phyloP scores from a whole-genome alignment of 2,797 vertebrate genomes.

The Melanotaenia pygmaea region DNA sequence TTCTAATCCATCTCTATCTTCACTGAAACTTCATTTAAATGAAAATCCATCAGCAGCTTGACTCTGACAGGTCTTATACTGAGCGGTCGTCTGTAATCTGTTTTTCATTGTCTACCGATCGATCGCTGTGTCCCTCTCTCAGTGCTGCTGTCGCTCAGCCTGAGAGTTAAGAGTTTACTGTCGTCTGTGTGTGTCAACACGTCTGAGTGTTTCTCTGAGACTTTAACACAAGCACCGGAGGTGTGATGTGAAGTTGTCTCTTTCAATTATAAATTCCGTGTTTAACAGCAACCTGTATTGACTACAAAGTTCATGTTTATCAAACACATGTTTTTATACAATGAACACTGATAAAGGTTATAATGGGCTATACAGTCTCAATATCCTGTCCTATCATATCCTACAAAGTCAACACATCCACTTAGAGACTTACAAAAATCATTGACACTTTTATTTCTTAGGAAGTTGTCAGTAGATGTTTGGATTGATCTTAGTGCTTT shows the following conservation, averaged over 20 bases:
- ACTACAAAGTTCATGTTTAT: background rate
- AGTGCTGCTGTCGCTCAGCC: background rate
- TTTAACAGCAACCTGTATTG: background rate
- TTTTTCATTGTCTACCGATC: conserved; percentile 40
- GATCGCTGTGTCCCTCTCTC: conserved; percentile 5
- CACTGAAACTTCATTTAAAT: conserved; percentile 10
- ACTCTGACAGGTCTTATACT: conserved; percentile 21
- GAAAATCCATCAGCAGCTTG: conserved; percentile 29
- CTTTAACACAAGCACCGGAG: conserved; percentile 6
- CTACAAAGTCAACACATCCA: background rate
- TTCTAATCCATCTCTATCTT: conserved; percentile 29
- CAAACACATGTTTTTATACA: background rate
- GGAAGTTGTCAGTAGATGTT: no score
- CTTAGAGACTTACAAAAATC: background rate
- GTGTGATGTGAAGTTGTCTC: conserved; percentile 3
- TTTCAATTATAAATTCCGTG: conserved; percentile 1
- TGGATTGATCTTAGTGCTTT: no score
- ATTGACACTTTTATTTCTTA: no score
- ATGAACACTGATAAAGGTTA: no score
- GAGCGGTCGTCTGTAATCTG: conserved; percentile 31
- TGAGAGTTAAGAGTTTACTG: conserved; percentile 1
- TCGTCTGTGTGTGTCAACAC: background rate
- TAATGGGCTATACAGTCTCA: no score
- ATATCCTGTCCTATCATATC: no score
- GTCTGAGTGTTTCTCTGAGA: conserved; percentile 2